phyloP scores from a whole-genome alignment of 2,888 invertebrate species.

The Cephonodes hylas region DNA sequence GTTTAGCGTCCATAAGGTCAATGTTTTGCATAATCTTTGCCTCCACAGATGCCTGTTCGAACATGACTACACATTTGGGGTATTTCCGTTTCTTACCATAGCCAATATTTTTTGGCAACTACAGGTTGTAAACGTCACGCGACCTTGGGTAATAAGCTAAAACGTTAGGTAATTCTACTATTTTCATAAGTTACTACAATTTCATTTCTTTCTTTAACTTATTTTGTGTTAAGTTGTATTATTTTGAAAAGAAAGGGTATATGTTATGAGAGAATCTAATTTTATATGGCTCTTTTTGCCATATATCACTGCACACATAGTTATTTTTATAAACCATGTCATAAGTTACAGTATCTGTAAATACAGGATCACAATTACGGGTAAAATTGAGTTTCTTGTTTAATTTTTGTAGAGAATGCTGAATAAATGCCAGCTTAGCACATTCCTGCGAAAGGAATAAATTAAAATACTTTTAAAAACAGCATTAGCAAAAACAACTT shows the following conservation, averaged over 20 bases:
- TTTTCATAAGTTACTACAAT: neutral
- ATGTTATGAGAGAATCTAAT: no score
- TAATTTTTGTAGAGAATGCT: neutral
- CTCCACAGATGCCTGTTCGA: conserved; percentile 18
- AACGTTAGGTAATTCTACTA: neutral
- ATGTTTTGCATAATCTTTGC: conserved; percentile 21
- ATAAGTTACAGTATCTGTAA: no score
- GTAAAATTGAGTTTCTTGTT: no score
- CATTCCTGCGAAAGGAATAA: neutral
- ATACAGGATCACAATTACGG: no score
- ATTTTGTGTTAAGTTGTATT: no score
- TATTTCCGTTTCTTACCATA: conserved; percentile 29
- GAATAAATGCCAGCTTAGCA: neutral
- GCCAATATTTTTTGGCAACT: conserved; percentile 20
- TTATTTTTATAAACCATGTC: no score
- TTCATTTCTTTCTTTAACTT: neutral
- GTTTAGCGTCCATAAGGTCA: neutral
- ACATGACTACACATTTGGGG: conserved; percentile 22
- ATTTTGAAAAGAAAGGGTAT: no score
- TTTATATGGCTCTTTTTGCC: no score
- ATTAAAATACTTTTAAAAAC: neutral
- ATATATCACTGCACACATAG: no score
- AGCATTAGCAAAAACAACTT: neutral
- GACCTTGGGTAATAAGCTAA: neutral
- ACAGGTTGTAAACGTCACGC: conserved; percentile 21